phyloP scores from a whole-genome alignment of 2,797 vertebrate species.

The Clarias fuscus region DNA sequence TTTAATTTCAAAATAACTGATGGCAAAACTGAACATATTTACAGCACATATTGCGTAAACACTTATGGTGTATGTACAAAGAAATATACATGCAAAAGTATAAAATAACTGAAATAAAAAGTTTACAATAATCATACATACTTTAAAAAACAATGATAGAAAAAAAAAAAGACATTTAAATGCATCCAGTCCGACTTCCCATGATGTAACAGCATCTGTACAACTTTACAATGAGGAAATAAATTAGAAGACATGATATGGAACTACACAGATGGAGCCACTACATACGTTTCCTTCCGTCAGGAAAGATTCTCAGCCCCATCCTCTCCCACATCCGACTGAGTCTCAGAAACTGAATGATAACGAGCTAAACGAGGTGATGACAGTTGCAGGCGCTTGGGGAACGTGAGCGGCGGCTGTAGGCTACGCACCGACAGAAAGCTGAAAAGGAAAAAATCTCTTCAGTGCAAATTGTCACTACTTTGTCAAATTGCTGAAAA shows the following conservation, averaged over 20 bases:
- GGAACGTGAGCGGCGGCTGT: constrained; percentile 34
- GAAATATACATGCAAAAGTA: constrained; percentile 97
- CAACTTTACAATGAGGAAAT: constrained; percentile 65
- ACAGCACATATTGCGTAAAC: constrained; percentile 88
- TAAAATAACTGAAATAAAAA: constrained; percentile 65
- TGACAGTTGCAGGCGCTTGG: constrained; percentile 26
- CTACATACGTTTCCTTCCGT: constrained; percentile 37
- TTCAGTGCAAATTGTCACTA: constrained; percentile 49
- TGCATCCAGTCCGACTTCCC: constrained; percentile 80
- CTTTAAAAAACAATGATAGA: constrained; percentile 77
- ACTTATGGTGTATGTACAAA: constrained; percentile 93
- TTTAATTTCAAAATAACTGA: constrained; percentile 98
- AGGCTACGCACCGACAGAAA: constrained; percentile 34
- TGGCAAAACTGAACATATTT: constrained; percentile 96
- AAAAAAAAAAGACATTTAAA: constrained; percentile 71
- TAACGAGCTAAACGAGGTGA: constrained; percentile 30
- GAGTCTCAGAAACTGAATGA: constrained; percentile 37
- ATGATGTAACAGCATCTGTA: constrained; percentile 64
- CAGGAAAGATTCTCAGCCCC: constrained; percentile 38
- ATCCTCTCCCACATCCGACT: constrained; percentile 41
- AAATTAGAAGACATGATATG: constrained; percentile 62
- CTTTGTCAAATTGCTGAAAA: constrained; percentile 35
- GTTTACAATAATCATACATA: constrained; percentile 65
- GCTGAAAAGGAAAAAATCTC: constrained; percentile 33
- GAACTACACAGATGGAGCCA: constrained; percentile 56